A percentile compares a stretch with the other conserved stretches of the same genome.
Evolutionary conservation across 2,888 invertebrate species (phyloP).

Genomic region (Alviniconcha strummeri): DNA sequence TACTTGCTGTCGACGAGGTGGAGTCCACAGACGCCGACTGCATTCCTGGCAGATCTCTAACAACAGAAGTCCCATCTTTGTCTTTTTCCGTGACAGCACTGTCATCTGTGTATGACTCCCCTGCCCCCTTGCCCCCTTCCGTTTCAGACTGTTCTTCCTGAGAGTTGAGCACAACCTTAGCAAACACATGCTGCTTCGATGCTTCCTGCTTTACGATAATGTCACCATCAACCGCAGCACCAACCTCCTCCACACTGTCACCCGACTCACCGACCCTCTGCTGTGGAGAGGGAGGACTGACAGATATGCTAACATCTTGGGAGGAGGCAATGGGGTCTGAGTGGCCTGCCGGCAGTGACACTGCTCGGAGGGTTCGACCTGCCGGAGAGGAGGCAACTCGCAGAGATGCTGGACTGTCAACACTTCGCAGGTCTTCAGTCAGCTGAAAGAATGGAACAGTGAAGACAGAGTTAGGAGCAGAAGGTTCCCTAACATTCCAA

Average conservation of each 20-base stretch:
- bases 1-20: conserved; percentile 17
- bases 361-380: not conserved
- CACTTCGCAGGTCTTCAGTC: conserved; percentile 22
- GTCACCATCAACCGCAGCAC: not conserved
- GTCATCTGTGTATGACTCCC: conserved; percentile 2
- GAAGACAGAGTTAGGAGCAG: too few species aligned
- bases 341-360: not conserved
- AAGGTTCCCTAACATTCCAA: not conserved
- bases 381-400: not conserved
- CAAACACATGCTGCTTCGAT: conserved; percentile 24
- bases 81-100: not conserved
- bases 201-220: conserved; percentile 1
- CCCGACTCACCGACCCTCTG: not conserved
- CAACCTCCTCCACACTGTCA: not conserved
- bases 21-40: conserved; percentile 25
- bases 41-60: not conserved
- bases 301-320: not conserved
- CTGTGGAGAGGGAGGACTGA: conserved; percentile 14
- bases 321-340: not conserved
- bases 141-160: not conserved
- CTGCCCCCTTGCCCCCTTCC: not conserved
- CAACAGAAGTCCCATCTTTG: not conserved
- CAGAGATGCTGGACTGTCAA: conserved; percentile 19
- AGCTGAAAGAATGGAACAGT: not conserved
- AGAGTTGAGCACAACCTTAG: conserved; percentile 20